Conservation (phyloP, 2,797 vertebrate genomes). For the Pseudochaenichthys georgianus region DNA sequence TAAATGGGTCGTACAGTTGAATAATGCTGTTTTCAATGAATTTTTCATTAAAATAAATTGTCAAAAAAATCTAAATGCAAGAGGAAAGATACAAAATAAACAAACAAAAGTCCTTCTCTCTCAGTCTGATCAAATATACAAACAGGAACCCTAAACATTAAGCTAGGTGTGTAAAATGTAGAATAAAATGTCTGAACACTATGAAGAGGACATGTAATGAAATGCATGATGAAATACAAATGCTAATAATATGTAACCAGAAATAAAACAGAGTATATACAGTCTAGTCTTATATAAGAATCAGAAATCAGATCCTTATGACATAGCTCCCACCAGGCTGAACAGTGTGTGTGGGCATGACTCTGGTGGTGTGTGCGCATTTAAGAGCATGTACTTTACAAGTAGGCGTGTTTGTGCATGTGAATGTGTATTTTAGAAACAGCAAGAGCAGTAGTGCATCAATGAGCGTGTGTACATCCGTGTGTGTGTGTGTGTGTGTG, state of each 20-base stretch:
- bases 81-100: too few species aligned
- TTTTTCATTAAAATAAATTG: constrained; percentile 23
- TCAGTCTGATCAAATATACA: constrained; percentile 11
- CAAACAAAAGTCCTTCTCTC: constrained; percentile 9
- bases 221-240: constrained; percentile 1
- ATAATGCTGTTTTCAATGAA: constrained; percentile 60
- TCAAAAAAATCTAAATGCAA: too few species aligned
- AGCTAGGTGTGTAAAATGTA: neutral
- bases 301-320: constrained; percentile 6
- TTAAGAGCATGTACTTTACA: constrained; percentile 14
- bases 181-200: constrained; percentile 13
- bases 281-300: constrained; percentile 24
- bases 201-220: neutral
- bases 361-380: neutral
- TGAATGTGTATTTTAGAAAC: constrained; percentile 23
- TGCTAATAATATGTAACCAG: neutral
- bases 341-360: constrained; percentile 19
- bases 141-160: neutral
- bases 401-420: constrained; percentile 18
- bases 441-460: constrained; percentile 5
- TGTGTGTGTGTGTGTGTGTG: constrained; percentile 32
- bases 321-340: neutral
- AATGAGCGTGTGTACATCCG: constrained; percentile 8
- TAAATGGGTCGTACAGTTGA: constrained; percentile 42
- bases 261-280: neutral